A percentile compares a stretch with the other conserved stretches of the same genome.
Conservation (phyloP, 2,797 vertebrate species). For the Microchirus variegatus region DNA sequence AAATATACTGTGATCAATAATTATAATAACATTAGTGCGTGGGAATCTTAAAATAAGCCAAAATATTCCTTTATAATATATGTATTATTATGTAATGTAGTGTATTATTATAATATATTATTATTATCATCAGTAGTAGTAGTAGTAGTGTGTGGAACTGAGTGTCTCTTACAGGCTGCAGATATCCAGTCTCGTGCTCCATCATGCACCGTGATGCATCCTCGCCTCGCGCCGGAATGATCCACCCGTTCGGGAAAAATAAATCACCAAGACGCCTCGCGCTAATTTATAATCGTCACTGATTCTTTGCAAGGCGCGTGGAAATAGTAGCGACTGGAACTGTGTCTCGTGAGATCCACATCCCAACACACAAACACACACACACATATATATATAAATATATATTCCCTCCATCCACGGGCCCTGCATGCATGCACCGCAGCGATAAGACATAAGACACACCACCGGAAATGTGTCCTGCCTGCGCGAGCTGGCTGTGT, state of each 20-base stretch:
- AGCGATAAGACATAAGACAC: conserved; percentile 59
- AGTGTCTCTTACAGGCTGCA: conserved; percentile 19
- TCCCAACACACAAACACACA: too few relatives aligned
- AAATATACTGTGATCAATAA: neutral
- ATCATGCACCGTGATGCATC: conserved; percentile 39
- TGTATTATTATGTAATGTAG: neutral
- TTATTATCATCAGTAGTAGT: conserved; percentile 19
- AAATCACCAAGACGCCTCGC: conserved; percentile 72
- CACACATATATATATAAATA: too few relatives aligned
- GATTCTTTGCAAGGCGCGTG: conserved; percentile 62
- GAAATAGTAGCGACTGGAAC: conserved; percentile 67
- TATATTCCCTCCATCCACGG: too few relatives aligned
- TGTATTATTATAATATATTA: conserved; percentile 20
- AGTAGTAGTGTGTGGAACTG: neutral
- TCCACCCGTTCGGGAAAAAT: conserved; percentile 67
- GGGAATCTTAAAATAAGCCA: too few relatives aligned
- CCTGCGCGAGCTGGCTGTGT: conserved; percentile 5
- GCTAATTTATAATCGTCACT: conserved; percentile 74
- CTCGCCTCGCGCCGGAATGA: conserved; percentile 60
- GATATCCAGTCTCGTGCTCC: conserved; percentile 31
- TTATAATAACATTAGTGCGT: neutral
- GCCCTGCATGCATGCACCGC: conserved; percentile 32
- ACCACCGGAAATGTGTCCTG: conserved; percentile 55
- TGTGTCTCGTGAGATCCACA: conserved; percentile 47
- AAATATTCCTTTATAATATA: neutral